Evolutionary conservation across 2,888 invertebrate species (phyloP), one percentile per base, ranked within the genome.

Genomic region (Synergus gifuensis): DNA sequence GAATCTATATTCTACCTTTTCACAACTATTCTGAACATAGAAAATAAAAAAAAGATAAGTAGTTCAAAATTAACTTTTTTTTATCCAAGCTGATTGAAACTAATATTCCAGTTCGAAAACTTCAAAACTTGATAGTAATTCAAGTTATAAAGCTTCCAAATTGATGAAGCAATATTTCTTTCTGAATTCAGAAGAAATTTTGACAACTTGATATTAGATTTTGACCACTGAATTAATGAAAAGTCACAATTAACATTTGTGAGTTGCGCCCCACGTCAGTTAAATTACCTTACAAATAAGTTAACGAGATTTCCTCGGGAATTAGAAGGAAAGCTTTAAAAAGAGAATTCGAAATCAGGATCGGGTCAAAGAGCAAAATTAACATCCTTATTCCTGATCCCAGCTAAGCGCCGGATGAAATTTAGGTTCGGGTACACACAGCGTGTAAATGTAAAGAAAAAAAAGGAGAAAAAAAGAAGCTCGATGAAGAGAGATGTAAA

Each of bases 321-420:
- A 69, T 69, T 69, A 69, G 69, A 14, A 22, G 46, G 46, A 14
- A 28, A 69, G 69, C 49, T 69, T 69, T 84, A 84, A 84, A 84
- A 84, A 84, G 84, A 73, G 83, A 84, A 84, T 84, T 79, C 66
- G 77, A 76, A 81, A 83, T 73, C 76, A 79, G 77, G 81, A 79
- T 79, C 78, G 78, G 80, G 79, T 81, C 80, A 80, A 64, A 80
- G 80, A 81, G 83, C 81, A 83, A 69, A 83, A 83, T 82, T 83
- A 82, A 82, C 76, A 80, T 80, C 78, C 22, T 62, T 66, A 79
- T 18, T 77, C 76, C 63, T 78, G 81, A 83, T 80, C 81, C 81
- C 78, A 77, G 81, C 78, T 83, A 79, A 83, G 78, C 79, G 83
- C 80, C 80, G 66, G 79, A 79, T 80, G 73, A 79, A 83, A 82